Percentiles rank a stretch among this genome's conserved stretches.
Conservation (phyloP, 2,888 invertebrate species). For the Scaptomyza flava region DNA sequence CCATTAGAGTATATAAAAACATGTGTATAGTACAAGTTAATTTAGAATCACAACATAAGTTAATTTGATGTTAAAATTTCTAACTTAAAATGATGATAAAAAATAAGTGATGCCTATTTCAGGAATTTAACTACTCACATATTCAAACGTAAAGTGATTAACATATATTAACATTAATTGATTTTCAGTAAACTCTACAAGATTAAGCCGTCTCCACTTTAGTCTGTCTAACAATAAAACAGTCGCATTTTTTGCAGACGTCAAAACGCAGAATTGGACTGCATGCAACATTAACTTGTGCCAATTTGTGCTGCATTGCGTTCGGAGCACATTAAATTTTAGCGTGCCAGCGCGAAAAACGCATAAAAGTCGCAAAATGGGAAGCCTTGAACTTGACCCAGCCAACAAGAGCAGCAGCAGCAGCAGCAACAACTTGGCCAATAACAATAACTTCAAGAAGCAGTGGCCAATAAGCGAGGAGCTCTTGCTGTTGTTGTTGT, state of each 20-base stretch:
- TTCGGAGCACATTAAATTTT: slow-evolving; percentile 48
- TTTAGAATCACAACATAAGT: not conserved
- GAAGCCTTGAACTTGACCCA: slow-evolving; percentile 78
- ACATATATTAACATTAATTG: not conserved
- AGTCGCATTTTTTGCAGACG: not conserved
- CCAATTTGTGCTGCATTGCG: slow-evolving; percentile 40
- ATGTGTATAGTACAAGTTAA: too few relatives aligned
- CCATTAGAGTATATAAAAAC: too few relatives aligned
- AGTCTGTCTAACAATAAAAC: slow-evolving; percentile 28
- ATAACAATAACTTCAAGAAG: slow-evolving; percentile 69
- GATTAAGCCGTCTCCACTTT: slow-evolving; percentile 5
- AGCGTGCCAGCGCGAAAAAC: slow-evolving; percentile 52
- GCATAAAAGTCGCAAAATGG: slow-evolving; percentile 73
- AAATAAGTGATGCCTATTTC: not conserved
- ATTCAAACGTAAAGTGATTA: not conserved
- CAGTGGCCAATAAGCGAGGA: slow-evolving; percentile 52
- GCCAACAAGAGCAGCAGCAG: slow-evolving; percentile 47
- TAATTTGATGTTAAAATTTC: too few relatives aligned
- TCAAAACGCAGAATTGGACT: not conserved
- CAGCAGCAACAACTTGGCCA: slow-evolving; percentile 41
- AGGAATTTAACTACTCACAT: slow-evolving; percentile 1
- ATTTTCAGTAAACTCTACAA: not conserved
- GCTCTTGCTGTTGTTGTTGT: slow-evolving; percentile 17
- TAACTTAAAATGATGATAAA: too few relatives aligned
- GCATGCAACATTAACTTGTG: slow-evolving; percentile 40